Conservation (phyloP, 2,888 invertebrate species). For the Strigamia maritima region DNA sequence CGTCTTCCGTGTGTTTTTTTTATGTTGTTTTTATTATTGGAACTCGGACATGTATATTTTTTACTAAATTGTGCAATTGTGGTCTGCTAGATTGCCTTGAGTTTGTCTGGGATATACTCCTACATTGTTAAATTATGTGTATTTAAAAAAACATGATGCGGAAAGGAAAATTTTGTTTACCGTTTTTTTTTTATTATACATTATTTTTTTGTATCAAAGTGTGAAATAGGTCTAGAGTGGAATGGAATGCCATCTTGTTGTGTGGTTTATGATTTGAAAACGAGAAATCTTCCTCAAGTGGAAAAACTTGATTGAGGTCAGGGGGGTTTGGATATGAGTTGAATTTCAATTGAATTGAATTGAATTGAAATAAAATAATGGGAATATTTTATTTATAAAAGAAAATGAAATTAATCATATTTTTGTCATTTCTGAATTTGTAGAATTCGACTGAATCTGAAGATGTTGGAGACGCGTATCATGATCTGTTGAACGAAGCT, state of each 20-base stretch:
- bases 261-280: slow-evolving; percentile 25
- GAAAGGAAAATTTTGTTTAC: not conserved
- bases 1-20: not conserved
- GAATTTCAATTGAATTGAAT: not conserved
- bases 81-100: not conserved
- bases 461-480: slow-evolving; percentile 80
- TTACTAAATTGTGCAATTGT: not conserved
- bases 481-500: slow-evolving; percentile 80
- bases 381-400: not conserved
- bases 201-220: not conserved
- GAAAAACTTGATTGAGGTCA: slow-evolving; percentile 32
- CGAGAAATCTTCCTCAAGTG: slow-evolving; percentile 29
- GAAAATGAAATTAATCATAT: not conserved
- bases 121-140: not conserved
- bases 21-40: slow-evolving; percentile 41
- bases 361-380: not conserved
- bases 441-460: slow-evolving; percentile 59
- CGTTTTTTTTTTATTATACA: not conserved
- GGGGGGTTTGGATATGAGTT: not conserved
- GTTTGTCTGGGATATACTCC: not conserved
- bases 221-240: slow-evolving; percentile 25
- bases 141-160: not conserved
- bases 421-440: slow-evolving; percentile 46
- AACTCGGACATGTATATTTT: not conserved
- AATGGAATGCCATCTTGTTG: slow-evolving; percentile 28